Conservation (phyloP, 1,140 invertebrate species). For the Dendrolimus punctatus region DNA sequence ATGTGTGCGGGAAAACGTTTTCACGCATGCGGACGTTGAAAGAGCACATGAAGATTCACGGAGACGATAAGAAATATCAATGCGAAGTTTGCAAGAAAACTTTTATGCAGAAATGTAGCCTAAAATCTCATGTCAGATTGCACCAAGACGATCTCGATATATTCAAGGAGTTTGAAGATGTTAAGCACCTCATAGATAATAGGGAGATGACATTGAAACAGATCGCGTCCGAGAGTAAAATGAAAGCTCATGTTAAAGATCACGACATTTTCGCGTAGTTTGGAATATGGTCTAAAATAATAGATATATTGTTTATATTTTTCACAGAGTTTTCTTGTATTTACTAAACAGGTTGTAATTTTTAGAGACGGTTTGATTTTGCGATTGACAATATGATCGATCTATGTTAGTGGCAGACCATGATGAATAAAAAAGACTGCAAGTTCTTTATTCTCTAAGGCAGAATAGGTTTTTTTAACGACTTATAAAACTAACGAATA, state of each 20-base stretch:
- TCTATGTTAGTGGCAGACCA: too few relatives aligned
- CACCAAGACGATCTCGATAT: constrained; percentile 67
- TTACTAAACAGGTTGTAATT: too few relatives aligned
- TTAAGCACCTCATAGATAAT: constrained; percentile 58
- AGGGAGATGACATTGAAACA: constrained; percentile 58
- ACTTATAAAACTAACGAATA: too few relatives aligned
- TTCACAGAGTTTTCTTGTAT: too few relatives aligned
- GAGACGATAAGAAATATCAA: constrained; percentile 74
- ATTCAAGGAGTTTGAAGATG: constrained; percentile 65
- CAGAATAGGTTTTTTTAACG: too few relatives aligned
- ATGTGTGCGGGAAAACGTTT: constrained; percentile 80
- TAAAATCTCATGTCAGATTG: constrained; percentile 68
- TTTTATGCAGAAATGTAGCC: constrained; percentile 72
- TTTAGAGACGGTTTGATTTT: too few relatives aligned
- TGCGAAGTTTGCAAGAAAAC: constrained; percentile 77
- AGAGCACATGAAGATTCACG: constrained; percentile 76
- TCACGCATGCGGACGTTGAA: constrained; percentile 85
- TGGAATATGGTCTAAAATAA: neutral
- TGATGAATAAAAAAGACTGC: too few relatives aligned
- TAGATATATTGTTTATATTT: too few relatives aligned
- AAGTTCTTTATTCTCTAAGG: too few relatives aligned
- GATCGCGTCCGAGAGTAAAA: constrained; percentile 51
- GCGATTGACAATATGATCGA: too few relatives aligned
- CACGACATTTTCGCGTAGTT: constrained; percentile 4
- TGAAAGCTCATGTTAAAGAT: constrained; percentile 36